These are phyloP conservation scores for Pundamilia nyererei DNA, from an alignment of 2,113 vertebrate genomes.

Conservation along the genomic window DNA sequence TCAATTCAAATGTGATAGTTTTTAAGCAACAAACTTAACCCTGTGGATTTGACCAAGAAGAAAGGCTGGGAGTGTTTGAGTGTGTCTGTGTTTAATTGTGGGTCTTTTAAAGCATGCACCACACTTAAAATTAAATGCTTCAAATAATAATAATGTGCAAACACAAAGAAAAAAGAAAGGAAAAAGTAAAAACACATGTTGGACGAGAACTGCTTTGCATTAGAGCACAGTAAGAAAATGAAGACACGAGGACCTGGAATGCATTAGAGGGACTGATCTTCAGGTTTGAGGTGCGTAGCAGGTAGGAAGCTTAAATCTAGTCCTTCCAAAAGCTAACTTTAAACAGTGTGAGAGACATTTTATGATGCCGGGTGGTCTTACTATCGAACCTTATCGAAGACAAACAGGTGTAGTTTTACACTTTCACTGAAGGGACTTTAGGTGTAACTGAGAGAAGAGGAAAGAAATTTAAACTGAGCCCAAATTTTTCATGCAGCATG, in stretches of 20 bases:
- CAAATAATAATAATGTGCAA: conserved; percentile 9
- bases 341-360: not conserved
- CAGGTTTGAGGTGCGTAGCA: not conserved
- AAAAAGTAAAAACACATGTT: not conserved
- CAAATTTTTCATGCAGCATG: not conserved
- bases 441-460: not conserved
- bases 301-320: not conserved
- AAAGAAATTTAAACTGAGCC: not conserved
- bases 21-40: not conserved
- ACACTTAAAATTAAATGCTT: not conserved
- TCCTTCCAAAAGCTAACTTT: not conserved
- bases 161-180: not conserved
- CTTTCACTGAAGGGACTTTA: not conserved
- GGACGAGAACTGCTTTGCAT: conserved; percentile 24
- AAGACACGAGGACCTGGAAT: conserved; percentile 13
- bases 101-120: not conserved
- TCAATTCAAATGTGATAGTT: accelerated
- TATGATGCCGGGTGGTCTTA: conserved; percentile 41
- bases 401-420: conserved; percentile 13
- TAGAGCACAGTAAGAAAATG: not conserved
- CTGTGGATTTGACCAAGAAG: not conserved
- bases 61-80: not conserved
- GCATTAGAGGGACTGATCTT: not conserved
- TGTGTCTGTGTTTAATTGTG: not conserved
- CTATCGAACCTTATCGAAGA: conserved; percentile 40